phyloP scores from a whole-genome alignment of 2,888 invertebrate species.

The Cenopis cana region DNA sequence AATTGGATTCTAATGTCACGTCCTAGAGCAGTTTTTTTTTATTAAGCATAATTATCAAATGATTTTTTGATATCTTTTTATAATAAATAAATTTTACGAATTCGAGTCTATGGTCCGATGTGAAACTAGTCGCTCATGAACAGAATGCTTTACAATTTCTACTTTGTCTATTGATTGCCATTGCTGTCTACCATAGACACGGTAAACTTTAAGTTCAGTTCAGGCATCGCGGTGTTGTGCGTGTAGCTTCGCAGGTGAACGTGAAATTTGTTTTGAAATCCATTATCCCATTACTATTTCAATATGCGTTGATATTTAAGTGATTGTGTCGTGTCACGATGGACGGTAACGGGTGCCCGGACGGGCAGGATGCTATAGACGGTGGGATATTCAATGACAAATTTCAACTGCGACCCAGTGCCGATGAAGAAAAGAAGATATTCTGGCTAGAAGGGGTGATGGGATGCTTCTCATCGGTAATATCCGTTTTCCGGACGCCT shows the following conservation, averaged over 20 bases:
- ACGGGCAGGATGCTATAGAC: slow-evolving; percentile 50
- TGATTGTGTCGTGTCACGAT: slow-evolving; percentile 32
- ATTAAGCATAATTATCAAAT: too few relatives aligned
- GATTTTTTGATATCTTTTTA: too few relatives aligned
- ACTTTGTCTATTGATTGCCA: slow-evolving; percentile 13
- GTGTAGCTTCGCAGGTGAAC: slow-evolving; percentile 2
- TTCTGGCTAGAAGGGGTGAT: slow-evolving; percentile 93
- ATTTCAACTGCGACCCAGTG: slow-evolving; percentile 49
- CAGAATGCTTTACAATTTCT: slow-evolving; percentile 11
- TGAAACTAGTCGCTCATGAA: slow-evolving; percentile 6
- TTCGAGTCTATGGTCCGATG: neutral
- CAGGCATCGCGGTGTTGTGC: slow-evolving; percentile 27
- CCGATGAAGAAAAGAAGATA: slow-evolving; percentile 72
- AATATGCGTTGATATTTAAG: slow-evolving; percentile 27
- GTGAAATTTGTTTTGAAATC: slow-evolving; percentile 36
- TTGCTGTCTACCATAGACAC: slow-evolving; percentile 11
- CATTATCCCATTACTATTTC: neutral
- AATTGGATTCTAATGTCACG: too few relatives aligned
- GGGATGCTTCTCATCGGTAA: slow-evolving; percentile 94
- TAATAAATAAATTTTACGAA: neutral
- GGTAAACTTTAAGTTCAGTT: slow-evolving; percentile 7
- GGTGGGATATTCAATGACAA: slow-evolving; percentile 52
- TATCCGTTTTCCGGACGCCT: slow-evolving; percentile 93
- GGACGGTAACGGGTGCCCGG: slow-evolving; percentile 42
- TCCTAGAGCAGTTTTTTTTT: too few relatives aligned